Conservation (phyloP, 2,113 vertebrate species). For the Lathamus discolor region DNA sequence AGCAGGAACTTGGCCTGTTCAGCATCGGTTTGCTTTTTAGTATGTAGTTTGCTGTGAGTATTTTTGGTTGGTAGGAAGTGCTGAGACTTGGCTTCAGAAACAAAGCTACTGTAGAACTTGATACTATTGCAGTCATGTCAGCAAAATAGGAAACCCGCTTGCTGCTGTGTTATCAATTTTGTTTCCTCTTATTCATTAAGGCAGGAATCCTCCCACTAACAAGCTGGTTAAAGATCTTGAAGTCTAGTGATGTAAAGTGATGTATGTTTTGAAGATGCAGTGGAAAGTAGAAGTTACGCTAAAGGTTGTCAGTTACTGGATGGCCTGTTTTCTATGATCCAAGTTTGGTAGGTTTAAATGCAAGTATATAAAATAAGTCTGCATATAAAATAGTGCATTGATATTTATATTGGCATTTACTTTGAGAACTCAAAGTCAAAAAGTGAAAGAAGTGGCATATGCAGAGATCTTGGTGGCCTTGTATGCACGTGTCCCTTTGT, state of each 20-base stretch:
- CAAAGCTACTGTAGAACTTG: conserved; percentile 14
- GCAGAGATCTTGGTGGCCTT: background rate
- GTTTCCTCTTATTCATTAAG: conserved; percentile 21
- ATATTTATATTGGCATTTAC: background rate
- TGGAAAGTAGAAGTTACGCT: background rate
- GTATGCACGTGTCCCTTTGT: background rate
- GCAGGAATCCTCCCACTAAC: conserved; percentile 20
- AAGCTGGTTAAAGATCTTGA: background rate
- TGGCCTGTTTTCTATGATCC: background rate
- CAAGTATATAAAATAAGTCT: background rate
- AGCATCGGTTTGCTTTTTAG: background rate
- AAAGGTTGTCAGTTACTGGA: background rate
- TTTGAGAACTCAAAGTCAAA: background rate
- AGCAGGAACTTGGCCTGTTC: conserved; percentile 4
- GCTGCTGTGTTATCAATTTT: conserved; percentile 39
- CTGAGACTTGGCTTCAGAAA: conserved; percentile 34
- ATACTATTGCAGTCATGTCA: conserved; percentile 10
- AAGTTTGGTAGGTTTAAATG: background rate
- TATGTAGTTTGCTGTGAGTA: background rate
- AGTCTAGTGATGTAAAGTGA: background rate
- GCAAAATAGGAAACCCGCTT: conserved; percentile 45
- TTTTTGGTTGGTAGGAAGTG: conserved; percentile 19
- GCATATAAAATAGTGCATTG: background rate
- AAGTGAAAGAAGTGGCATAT: background rate
- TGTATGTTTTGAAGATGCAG: background rate